Evolutionary conservation across 1,140 invertebrate species (phyloP).

Genomic region (Eubasilissa regina): DNA sequence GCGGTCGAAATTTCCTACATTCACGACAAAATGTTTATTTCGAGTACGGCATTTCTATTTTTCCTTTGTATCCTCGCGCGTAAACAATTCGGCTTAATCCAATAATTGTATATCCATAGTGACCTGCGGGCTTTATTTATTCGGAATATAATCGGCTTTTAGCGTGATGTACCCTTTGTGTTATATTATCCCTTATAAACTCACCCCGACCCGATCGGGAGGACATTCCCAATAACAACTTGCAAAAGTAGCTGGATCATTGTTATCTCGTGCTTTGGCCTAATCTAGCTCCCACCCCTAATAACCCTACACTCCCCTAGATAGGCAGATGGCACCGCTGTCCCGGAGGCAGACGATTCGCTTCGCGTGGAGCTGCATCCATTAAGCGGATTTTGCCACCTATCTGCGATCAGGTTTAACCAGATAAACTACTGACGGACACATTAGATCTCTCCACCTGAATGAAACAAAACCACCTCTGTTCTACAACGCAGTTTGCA

Average conservation of each 20-base stretch:
- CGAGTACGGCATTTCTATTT: not conserved
- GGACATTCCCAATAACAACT: conserved; percentile 57
- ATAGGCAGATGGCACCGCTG: conserved; percentile 15
- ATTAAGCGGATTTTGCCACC: conserved; percentile 4
- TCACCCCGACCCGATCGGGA: conserved; percentile 43
- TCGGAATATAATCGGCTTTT: conserved; percentile 54
- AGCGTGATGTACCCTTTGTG: conserved; percentile 48
- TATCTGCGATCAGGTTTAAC: conserved; percentile 41
- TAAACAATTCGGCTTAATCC: conserved; percentile 34
- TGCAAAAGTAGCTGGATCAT: conserved; percentile 38
- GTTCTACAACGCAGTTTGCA: too few species aligned
- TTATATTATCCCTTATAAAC: conserved; percentile 46
- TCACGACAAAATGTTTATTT: conserved; percentile 10
- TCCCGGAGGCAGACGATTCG: not conserved
- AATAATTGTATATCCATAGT: conserved; percentile 35
- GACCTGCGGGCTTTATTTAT: conserved; percentile 52
- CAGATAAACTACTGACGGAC: conserved; percentile 33
- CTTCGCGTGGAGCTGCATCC: conserved; percentile 3
- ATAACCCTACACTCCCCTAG: conserved; percentile 18
- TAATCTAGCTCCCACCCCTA: conserved; percentile 44
- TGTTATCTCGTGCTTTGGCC: conserved; percentile 46
- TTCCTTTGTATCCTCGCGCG: conserved; percentile 5
- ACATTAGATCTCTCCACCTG: conserved; percentile 30
- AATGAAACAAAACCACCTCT: conserved; percentile 1
- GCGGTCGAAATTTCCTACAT: not conserved